Base-by-base conservation (phyloP, 2,888 invertebrate species). In the Netelia inedita region DNA sequence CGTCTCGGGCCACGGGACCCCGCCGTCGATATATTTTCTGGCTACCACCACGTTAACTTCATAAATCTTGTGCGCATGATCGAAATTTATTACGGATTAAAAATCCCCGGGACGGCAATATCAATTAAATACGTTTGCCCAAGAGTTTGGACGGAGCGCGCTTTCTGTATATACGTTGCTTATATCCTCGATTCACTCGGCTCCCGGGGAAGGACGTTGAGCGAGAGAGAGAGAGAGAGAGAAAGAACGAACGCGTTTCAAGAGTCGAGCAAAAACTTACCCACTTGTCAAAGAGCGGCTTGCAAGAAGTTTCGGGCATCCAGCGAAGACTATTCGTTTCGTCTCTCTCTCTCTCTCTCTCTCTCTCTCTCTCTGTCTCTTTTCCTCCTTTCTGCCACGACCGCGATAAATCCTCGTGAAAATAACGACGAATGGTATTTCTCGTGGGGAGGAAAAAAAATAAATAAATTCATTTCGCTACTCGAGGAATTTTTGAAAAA, bases 21-120 rank as follows among this genome's bases (percentile, higher is more conserved):
- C 46, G 72, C 79, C 46, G 79, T 79, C 79, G 81, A 53, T 66
- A 68, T 63, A 72, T 63, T 65, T 79, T 81, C 80, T 21, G 23
- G 79, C 65, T 68, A 79, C 65, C 79, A 59, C 72, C 61, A 69
- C 73, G 79, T 83, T 83, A 88, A 91, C 89, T 91, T 91, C 89
- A 90, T 91, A 92, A 92, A 92, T 92, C 92, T 91, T 88, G 86
- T 71, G 78, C 82, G 85, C 88, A 91, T 88, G 90, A 92, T 90
- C 89, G 89, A 91, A 91, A 92, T 92, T 92, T 92, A 92, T 92
- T 91, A 89, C 89, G 89, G 89, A 91, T 92, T 91, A 91, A 91
- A 88, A 89, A 88, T 89, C 89, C 83, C 85, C 85, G 86, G 85
- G 85, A 76, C 86, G 87, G 87, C 87, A 90, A 92, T 92, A 92